A percentile compares a stretch with the other conserved stretches of the same genome.
phyloP scores from a whole-genome alignment of 2,797 vertebrate genomes.

The Pseudopleuronectes americanus region DNA sequence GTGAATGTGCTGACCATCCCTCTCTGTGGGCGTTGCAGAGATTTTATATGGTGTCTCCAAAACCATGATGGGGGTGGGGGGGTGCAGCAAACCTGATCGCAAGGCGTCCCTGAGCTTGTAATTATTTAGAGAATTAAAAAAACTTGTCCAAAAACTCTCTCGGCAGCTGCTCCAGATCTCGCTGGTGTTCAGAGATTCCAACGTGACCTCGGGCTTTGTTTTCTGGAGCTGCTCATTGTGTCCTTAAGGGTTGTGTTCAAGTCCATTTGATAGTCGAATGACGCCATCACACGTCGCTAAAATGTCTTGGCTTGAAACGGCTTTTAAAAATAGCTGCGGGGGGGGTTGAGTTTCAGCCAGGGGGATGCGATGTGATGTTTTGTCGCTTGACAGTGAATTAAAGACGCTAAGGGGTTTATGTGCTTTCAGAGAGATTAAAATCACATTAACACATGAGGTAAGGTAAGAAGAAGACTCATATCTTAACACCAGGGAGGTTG shows the following conservation, averaged over 20 bases:
- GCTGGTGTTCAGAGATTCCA: slow-evolving; percentile 38
- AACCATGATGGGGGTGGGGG: slow-evolving; percentile 58
- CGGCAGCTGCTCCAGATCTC: slow-evolving; percentile 11
- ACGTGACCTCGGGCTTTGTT: slow-evolving; percentile 31
- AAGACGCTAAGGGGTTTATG: slow-evolving; percentile 48
- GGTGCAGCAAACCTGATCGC: slow-evolving; percentile 55
- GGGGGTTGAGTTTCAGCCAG: slow-evolving; percentile 83
- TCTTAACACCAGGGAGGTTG: neutral
- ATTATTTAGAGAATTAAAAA: slow-evolving; percentile 59
- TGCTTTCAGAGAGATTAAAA: neutral
- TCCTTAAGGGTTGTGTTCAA: slow-evolving; percentile 49
- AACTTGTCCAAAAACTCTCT: slow-evolving; percentile 15
- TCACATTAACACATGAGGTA: slow-evolving; percentile 1
- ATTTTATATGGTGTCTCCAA: slow-evolving; percentile 80
- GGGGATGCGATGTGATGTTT: slow-evolving; percentile 81
- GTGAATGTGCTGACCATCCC: slow-evolving; percentile 77
- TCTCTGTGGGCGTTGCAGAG: slow-evolving; percentile 58
- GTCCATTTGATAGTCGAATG: slow-evolving; percentile 68
- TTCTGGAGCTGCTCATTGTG: slow-evolving; percentile 46
- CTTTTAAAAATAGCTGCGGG: slow-evolving; percentile 84
- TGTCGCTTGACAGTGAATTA: slow-evolving; percentile 73
- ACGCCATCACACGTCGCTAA: slow-evolving; percentile 84
- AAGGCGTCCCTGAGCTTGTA: slow-evolving; percentile 43
- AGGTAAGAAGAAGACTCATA: slow-evolving; percentile 2
- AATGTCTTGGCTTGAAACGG: slow-evolving; percentile 87